Evolutionary conservation across 1,140 invertebrate genomes (phyloP).

Genomic region (Saccostrea glomerata): DNA sequence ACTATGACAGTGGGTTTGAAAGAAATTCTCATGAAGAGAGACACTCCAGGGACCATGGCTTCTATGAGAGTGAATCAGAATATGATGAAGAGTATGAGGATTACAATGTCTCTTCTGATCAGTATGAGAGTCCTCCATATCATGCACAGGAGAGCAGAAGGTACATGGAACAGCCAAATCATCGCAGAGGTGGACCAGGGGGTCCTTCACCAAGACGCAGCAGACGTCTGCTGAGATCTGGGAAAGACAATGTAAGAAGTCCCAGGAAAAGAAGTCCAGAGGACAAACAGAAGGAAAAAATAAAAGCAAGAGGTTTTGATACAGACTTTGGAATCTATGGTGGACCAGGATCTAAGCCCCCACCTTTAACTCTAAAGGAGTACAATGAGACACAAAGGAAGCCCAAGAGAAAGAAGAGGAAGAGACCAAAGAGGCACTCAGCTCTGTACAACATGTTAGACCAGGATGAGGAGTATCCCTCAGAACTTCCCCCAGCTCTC

Average conservation of each 20-base stretch:
- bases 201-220: neutral
- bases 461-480: neutral
- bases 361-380: slow-evolving; percentile 55
- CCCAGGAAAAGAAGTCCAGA: slow-evolving; percentile 59
- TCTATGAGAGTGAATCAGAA: slow-evolving; percentile 37
- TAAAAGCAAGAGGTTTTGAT: slow-evolving; percentile 30
- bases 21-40: slow-evolving; percentile 25
- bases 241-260: slow-evolving; percentile 44
- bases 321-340: neutral
- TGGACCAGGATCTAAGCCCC: neutral
- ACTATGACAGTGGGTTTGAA: slow-evolving; percentile 33
- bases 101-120: slow-evolving; percentile 53
- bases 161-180: slow-evolving; percentile 16
- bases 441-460: neutral
- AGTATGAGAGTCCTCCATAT: slow-evolving; percentile 47
- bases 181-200: neutral
- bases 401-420: slow-evolving; percentile 33
- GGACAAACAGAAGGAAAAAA: slow-evolving; percentile 30
- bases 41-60: slow-evolving; percentile 35
- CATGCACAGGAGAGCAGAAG: slow-evolving; percentile 50
- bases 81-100: slow-evolving; percentile 49
- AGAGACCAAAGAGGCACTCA: neutral
- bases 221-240: neutral
- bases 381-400: slow-evolving; percentile 50
- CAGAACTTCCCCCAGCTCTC: slow-evolving; percentile 28